A percentile compares a stretch with the other conserved stretches of the same genome.
Conservation (phyloP, 2,113 vertebrate genomes). For the Myotis yumanensis region DNA sequence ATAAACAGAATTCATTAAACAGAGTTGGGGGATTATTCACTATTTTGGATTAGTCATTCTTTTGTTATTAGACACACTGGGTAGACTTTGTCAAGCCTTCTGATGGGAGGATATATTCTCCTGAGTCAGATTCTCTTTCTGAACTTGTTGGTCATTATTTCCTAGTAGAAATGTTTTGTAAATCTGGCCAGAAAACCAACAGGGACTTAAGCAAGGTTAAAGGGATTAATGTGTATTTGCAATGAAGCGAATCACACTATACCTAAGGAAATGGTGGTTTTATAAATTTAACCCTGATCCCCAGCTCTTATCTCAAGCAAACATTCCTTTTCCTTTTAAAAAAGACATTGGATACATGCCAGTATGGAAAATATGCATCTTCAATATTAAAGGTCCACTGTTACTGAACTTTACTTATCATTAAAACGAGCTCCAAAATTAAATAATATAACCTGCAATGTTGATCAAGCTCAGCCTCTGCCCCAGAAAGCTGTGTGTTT, state of each 20-base stretch:
- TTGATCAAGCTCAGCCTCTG: constrained; percentile 38
- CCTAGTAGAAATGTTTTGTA: constrained; percentile 45
- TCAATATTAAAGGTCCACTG: constrained; percentile 52
- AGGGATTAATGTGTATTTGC: constrained; percentile 33
- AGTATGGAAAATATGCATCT: background rate
- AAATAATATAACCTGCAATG: constrained; percentile 56
- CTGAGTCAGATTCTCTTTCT: constrained; percentile 3
- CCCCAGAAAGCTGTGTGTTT: constrained; percentile 56
- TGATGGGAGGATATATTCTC: background rate
- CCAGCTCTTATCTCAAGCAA: constrained; percentile 36
- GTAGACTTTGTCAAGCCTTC: background rate
- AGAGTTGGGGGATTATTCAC: background rate
- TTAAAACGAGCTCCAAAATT: constrained; percentile 70
- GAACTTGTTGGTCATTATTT: constrained; percentile 47
- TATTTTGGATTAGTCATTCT: constrained; percentile 31
- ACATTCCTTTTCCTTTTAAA: constrained; percentile 40
- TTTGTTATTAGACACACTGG: background rate
- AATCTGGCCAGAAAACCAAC: constrained; percentile 54
- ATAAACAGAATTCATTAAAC: background rate
- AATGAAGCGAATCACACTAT: background rate
- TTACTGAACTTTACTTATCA: constrained; percentile 75
- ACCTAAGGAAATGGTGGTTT: constrained; percentile 36
- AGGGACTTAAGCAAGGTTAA: constrained; percentile 41
- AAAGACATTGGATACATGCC: constrained; percentile 56
- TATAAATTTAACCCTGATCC: constrained; percentile 46